Evolutionary conservation across 1,140 invertebrate species (phyloP).

Genomic region (Danaus plexippus): DNA sequence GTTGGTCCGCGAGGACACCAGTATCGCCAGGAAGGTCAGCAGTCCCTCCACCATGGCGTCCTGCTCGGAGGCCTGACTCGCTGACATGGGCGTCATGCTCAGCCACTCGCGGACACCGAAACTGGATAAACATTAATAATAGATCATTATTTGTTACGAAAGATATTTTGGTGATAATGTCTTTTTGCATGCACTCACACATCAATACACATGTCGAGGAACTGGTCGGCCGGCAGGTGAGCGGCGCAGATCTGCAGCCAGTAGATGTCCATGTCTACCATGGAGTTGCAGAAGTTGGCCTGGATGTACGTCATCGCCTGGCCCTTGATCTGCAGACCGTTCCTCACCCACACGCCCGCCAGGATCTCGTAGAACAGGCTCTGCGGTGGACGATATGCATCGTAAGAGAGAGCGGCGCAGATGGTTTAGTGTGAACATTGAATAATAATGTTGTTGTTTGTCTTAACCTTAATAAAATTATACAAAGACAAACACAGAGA

Average conservation of each 20-base stretch:
- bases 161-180: too few relatives aligned
- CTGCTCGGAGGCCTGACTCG: conserved; percentile 81
- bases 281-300: conserved; percentile 98
- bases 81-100: conserved; percentile 79
- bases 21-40: conserved; percentile 89
- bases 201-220: conserved; percentile 89
- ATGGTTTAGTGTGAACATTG: too few relatives aligned
- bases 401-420: too few relatives aligned
- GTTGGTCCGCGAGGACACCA: conserved; percentile 93
- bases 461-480: too few relatives aligned
- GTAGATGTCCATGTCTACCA: conserved; percentile 97
- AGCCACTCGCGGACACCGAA: conserved; percentile 90
- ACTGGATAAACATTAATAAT: conserved; percentile 47
- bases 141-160: too few relatives aligned
- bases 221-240: conserved; percentile 87
- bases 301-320: conserved; percentile 99
- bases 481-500: too few relatives aligned
- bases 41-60: conserved; percentile 95
- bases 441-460: too few relatives aligned
- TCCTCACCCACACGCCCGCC: conserved; percentile 94
- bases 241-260: conserved; percentile 94
- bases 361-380: conserved; percentile 96
- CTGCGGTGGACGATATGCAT: conserved; percentile 62
- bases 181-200: conserved; percentile 75
- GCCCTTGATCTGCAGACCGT: conserved; percentile 97